These are phyloP conservation scores for Artibeus jamaicensis DNA, from an alignment of 2,797 vertebrate genomes.

Conservation along the genomic window DNA sequence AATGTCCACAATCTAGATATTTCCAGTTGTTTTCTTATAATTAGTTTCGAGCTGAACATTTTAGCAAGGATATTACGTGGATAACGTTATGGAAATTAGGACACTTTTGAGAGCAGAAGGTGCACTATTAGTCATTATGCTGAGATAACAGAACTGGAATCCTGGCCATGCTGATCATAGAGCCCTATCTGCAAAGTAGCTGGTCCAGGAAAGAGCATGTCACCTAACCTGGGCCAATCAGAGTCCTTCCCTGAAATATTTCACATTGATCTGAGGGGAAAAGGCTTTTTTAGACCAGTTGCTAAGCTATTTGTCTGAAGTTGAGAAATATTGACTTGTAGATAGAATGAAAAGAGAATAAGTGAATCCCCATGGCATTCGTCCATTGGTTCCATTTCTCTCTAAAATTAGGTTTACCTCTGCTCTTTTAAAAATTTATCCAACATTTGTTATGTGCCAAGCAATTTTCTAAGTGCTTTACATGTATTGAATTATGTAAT, in stretches of 20 bases:
- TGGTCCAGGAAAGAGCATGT: background rate
- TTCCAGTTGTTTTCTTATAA: background rate
- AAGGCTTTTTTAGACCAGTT: background rate
- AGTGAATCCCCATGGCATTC: background rate
- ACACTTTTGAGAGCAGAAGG: background rate
- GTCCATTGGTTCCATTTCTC: background rate
- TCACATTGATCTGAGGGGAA: background rate
- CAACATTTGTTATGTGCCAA: background rate
- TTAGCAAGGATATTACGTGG: background rate
- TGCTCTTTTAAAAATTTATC: background rate
- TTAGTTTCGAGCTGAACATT: background rate
- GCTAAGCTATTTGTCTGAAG: background rate
- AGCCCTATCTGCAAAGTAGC: background rate
- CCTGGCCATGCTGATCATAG: background rate
- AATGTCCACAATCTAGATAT: background rate
- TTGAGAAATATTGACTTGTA: background rate
- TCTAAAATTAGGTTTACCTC: conserved; percentile 3
- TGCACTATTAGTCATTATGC: background rate
- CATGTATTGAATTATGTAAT: background rate
- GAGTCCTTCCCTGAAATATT: background rate
- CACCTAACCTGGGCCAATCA: background rate
- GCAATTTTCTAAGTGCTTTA: conserved; percentile 9
- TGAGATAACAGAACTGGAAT: background rate
- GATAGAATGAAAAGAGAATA: background rate
- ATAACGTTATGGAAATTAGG: background rate